Conservation (phyloP, 2,113 vertebrate species). For the Dermatemys mawii region DNA sequence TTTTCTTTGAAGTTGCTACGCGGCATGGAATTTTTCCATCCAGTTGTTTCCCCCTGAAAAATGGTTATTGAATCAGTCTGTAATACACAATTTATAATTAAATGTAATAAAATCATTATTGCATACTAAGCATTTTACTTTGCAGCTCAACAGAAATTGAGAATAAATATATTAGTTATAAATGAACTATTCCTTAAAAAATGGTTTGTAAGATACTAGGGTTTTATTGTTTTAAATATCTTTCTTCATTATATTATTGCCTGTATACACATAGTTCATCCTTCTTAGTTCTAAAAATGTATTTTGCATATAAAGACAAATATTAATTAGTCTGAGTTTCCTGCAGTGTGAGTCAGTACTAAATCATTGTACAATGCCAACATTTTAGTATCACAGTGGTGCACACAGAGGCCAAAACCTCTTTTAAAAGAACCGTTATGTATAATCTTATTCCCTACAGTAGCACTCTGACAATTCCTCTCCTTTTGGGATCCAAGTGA, state of each 20-base stretch:
- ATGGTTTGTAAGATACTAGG: neutral
- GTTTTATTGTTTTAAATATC: neutral
- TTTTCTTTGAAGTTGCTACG: neutral
- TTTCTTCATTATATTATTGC: neutral
- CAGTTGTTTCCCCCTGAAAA: neutral
- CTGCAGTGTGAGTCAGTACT: neutral
- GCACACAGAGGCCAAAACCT: neutral
- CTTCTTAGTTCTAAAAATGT: neutral
- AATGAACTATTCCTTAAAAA: neutral
- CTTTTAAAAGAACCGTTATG: neutral
- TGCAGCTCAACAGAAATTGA: neutral
- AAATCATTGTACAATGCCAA: neutral
- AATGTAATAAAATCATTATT: constrained; percentile 5
- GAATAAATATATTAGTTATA: neutral
- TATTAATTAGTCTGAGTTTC: neutral
- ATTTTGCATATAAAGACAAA: neutral
- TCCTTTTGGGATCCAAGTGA: neutral
- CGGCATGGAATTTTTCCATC: neutral
- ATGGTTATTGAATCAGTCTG: constrained; percentile 37
- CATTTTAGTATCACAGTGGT: neutral
- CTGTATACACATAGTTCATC: neutral
- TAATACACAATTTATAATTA: neutral
- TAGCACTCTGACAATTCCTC: neutral
- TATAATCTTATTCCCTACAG: neutral
- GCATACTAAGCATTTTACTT: neutral